These are phyloP conservation scores for Drosophila leontia DNA, from an alignment of 1,140 invertebrate genomes.

Conservation along the genomic window DNA sequence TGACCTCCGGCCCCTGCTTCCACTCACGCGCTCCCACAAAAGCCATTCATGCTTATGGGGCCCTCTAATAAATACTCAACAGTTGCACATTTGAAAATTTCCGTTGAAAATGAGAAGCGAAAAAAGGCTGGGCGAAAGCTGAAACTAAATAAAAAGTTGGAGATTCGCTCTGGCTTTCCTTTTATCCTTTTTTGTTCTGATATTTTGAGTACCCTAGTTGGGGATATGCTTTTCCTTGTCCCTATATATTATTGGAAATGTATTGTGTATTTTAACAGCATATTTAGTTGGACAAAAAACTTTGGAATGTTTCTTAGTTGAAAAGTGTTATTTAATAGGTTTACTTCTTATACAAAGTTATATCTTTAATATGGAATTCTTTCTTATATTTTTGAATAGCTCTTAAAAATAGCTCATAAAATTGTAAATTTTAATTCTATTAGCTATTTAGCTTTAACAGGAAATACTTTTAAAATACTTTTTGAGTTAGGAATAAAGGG, in stretches of 20 bases:
- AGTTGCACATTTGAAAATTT: conserved; percentile 76
- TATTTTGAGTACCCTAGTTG: not conserved
- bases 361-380: not conserved
- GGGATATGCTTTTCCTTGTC: not conserved
- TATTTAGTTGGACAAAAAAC: too few relatives aligned
- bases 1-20: conserved; percentile 5
- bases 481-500: not conserved
- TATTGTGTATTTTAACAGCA: not conserved
- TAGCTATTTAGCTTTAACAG: not conserved
- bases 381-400: not conserved
- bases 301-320: too few relatives aligned
- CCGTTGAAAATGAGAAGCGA: conserved; percentile 49
- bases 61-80: conserved; percentile 73
- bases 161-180: conserved; percentile 2
- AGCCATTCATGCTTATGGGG: conserved; percentile 28
- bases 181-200: not conserved
- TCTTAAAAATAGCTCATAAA: not conserved
- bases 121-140: conserved; percentile 32
- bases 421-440: not conserved
- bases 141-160: conserved; percentile 50
- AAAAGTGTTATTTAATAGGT: not conserved
- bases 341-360: too few relatives aligned
- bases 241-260: not conserved
- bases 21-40: not conserved
- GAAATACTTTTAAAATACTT: not conserved